Base-by-base conservation (phyloP, 2,888 invertebrate genomes). In the Griposia aprilina region DNA sequence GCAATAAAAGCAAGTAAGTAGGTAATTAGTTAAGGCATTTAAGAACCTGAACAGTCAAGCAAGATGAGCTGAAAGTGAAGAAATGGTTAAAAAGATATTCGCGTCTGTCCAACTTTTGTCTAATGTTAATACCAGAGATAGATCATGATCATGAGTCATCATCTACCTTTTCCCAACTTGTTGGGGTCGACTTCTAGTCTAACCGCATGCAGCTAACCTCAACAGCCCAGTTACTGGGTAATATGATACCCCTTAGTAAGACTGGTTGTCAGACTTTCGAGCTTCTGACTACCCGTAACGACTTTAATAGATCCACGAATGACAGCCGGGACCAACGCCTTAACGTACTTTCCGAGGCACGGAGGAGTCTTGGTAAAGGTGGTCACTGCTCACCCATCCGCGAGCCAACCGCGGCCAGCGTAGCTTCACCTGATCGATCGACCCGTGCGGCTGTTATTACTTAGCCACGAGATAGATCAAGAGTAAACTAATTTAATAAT, bases 401-500 rank as follows among this genome's bases (percentile, higher is more conserved):
- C 30, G 8, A 8, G 30, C 60, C 8, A 17, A 30, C 30, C 30
- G 13, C 60, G 4, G 17, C 60, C 30, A 30, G 17, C 60, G 30
- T 17, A 30, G 17, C 30, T 60, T 60, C 30, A 60, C 17, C 8
- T 60, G 17, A 30, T 17, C 30, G 30, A 30, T 60, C 60, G 30
- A 60, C 30, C 17, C 60, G 30, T 17, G 60, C 60, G 17, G 8
- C 8, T 17, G 17, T 10, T 60, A 10, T 60, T 10, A 60, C 8
- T 30, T 30, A 30, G 20, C 30, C 30, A 20, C 30, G 20, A 30
- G 36, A 59, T 7, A 55, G 30, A 74, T 36, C n/a, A 36, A 45
- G 26, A 76, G 26, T 52, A 55, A 70, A 66, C 48, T 68, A 74
- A 63, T 67, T 72, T 66, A 76, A 78, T 87, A 80, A 74, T 55